phyloP scores from a whole-genome alignment of 2,797 vertebrate species.

The Esox lucius region DNA sequence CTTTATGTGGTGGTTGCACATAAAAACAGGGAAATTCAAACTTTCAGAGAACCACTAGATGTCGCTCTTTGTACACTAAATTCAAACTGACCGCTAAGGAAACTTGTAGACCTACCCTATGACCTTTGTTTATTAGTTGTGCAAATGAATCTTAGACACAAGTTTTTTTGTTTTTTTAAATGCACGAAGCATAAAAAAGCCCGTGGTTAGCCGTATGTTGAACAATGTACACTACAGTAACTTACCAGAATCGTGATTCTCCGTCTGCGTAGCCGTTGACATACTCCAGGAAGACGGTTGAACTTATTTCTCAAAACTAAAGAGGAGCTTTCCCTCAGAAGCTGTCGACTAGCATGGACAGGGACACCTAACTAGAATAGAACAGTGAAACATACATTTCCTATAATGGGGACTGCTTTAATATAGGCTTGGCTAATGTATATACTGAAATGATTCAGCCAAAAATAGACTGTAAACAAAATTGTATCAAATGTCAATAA shows the following conservation, averaged over 20 bases:
- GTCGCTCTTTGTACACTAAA: slow-evolving; percentile 3
- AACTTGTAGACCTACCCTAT: background rate
- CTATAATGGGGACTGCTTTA: background rate
- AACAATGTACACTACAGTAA: background rate
- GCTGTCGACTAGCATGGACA: slow-evolving; percentile 11
- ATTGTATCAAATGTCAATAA: background rate
- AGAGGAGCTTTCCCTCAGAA: background rate
- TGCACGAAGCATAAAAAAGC: background rate
- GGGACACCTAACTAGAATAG: slow-evolving; percentile 19
- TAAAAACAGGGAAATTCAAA: background rate
- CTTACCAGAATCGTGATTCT: slow-evolving; percentile 70
- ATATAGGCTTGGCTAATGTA: too few species aligned
- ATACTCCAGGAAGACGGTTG: slow-evolving; percentile 67
- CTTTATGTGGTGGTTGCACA: background rate
- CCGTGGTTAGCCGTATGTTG: background rate
- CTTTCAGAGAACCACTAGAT: slow-evolving; percentile 20
- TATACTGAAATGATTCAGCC: background rate
- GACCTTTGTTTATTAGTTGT: background rate
- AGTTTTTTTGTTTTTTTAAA: too few species aligned
- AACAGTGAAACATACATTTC: background rate
- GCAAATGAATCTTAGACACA: too few species aligned
- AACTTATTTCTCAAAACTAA: slow-evolving; percentile 29
- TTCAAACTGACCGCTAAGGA: background rate
- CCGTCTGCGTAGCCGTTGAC: slow-evolving; percentile 66
- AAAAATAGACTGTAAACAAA: background rate